Base-by-base conservation (phyloP, 2,888 invertebrate species). In the Phortica magna region DNA sequence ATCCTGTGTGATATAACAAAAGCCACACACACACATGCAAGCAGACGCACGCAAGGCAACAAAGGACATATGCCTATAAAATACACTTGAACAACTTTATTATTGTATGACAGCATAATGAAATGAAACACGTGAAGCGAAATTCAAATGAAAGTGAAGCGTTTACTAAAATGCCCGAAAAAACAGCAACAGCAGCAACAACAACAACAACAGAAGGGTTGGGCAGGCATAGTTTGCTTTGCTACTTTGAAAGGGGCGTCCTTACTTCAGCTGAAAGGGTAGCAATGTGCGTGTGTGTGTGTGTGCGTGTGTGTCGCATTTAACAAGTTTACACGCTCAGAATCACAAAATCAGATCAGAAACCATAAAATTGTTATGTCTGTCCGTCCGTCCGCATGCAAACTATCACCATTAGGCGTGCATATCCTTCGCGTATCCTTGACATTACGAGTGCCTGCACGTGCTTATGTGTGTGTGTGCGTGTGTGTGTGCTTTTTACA, bases 1-100 rank as follows among this genome's bases (percentile, higher is more conserved):
- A 86, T 86, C 89, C 89, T 79, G 77, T 89, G 83, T 88, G 89
- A 86, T 87, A 80, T 74, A 88, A 86, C 89, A 86, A 87, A 85
- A 83, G 89, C 85, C 81, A 85, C 83, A 85, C 81, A 78, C 83
- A 53, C 31, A n/a, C 42, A 42, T 19, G 17, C 43, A 48, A 43
- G 9, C 9, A 43, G 70, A 59, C 17, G 39, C 55, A 31, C 0
- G n/a, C 5, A 10, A 22, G 22, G 31, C 4, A 70, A 89, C 7
- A 12, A 61, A 48, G 48, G 31, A 75, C 85, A 86, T 86, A 86
- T 86, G 85, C 80, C 81, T 78, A 78, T 84, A 82, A 77, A 80
- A 84, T 79, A 82, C 87, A 88, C 89, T 86, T 89, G 88, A 86
- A 79, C 83, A 89, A 87, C 85, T 89, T 82, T 82, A 87, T 85